A percentile compares a stretch with the other conserved stretches of the same genome.
phyloP scores from a whole-genome alignment of 2,113 vertebrate genomes.

The Perca schrenkii region DNA sequence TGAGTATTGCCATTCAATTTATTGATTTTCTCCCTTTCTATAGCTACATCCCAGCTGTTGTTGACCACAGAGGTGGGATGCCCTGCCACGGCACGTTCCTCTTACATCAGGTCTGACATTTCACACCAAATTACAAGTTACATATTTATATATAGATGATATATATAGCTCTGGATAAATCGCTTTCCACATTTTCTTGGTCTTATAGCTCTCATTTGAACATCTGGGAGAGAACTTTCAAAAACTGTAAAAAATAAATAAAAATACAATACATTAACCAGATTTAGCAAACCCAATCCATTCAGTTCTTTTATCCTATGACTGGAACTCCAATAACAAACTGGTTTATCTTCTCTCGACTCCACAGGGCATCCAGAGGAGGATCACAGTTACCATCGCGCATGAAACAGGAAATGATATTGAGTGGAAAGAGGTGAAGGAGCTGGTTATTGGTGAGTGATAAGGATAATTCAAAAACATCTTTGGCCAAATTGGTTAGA shows the following conservation, averaged over 20 bases:
- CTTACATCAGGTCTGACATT: conserved; percentile 90
- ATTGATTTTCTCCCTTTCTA: conserved; percentile 47
- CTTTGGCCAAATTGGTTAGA: not conserved
- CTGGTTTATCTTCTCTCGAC: not conserved
- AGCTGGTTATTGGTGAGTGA: conserved; percentile 96
- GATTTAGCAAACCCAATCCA: not conserved
- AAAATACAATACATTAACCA: not conserved
- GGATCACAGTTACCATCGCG: conserved; percentile 94
- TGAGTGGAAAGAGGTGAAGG: conserved; percentile 97
- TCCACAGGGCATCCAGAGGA: conserved; percentile 95
- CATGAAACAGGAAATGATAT: conserved; percentile 94
- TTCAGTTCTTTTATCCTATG: not conserved
- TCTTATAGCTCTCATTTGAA: not conserved
- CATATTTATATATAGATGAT: not conserved
- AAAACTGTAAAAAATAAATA: not conserved
- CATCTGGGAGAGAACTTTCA: not conserved
- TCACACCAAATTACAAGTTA: not conserved
- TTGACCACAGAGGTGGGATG: conserved; percentile 96
- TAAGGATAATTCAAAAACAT: not conserved
- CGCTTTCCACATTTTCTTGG: not conserved
- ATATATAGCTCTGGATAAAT: not conserved
- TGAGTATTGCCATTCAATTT: not conserved
- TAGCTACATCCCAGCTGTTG: conserved; percentile 96
- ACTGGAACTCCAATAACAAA: not conserved
- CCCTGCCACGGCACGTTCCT: conserved; percentile 96